Evolutionary conservation across 2,888 invertebrate species (phyloP).

Genomic region (Torymus tubicola): DNA sequence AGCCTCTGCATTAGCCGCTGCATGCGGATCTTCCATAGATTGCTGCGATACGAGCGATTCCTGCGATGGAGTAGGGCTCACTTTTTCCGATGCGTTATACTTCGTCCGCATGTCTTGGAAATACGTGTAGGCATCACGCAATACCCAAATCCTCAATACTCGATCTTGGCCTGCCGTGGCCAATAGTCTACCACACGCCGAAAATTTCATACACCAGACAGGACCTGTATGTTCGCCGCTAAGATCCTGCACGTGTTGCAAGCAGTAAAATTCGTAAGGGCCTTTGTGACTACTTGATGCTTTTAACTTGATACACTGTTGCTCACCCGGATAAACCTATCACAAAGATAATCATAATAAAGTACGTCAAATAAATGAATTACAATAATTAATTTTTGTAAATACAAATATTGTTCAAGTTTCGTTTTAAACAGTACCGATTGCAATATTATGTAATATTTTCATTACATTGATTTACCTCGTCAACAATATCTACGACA

Average conservation of each 20-base stretch:
- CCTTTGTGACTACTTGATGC: conserved; percentile 98
- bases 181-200: conserved; percentile 93
- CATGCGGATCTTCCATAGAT: conserved; percentile 81
- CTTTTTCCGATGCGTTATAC: conserved; percentile 90
- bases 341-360: not conserved
- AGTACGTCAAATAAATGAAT: not conserved
- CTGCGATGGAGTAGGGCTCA: conserved; percentile 94
- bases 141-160: conserved; percentile 95
- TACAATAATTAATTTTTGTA: not conserved
- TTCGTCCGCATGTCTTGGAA: conserved; percentile 98
- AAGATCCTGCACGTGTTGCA: conserved; percentile 93
- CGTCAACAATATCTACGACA: conserved; percentile 89
- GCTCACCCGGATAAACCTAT: conserved; percentile 83
- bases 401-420: no score
- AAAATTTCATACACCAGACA: conserved; percentile 99
- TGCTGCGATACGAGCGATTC: conserved; percentile 91
- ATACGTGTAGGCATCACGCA: conserved; percentile 91
- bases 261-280: conserved; percentile 95
- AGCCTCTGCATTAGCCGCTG: conserved; percentile 79
- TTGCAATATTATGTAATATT: not conserved
- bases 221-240: conserved; percentile 92
- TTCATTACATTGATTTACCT: conserved; percentile 74
- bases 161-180: conserved; percentile 99
- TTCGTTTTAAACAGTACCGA: no score
- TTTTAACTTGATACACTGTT: conserved; percentile 89